These are phyloP conservation scores for Pyxicephalus adspersus DNA, from an alignment of 2,113 vertebrate genomes.

Conservation along the genomic window DNA sequence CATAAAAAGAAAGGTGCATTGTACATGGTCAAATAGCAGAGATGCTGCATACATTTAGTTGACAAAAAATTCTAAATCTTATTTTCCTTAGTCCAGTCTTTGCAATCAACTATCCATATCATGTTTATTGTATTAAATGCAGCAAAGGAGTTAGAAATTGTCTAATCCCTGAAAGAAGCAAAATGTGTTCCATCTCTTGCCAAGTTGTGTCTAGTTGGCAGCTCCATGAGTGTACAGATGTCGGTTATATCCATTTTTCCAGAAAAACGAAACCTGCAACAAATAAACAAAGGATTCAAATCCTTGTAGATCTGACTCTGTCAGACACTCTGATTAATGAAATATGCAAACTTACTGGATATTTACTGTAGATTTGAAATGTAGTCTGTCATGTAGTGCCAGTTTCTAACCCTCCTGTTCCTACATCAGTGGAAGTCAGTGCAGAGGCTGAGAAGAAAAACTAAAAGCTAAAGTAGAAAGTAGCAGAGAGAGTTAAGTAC, in stretches of 20 bases:
- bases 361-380: not conserved
- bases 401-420: not conserved
- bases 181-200: slow-evolving; percentile 23
- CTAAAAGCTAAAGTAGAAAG: no score
- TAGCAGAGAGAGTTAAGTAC: no score
- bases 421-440: no score
- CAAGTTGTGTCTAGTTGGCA: slow-evolving; percentile 22
- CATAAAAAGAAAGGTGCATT: no score
- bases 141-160: not conserved
- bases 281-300: slow-evolving; percentile 48
- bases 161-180: not conserved
- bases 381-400: not conserved
- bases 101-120: not conserved
- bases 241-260: slow-evolving; percentile 54
- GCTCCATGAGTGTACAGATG: slow-evolving; percentile 18
- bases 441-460: no score
- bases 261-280: slow-evolving; percentile 40
- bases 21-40: no score
- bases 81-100: slow-evolving; percentile 2
- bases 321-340: not conserved
- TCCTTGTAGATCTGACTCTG: slow-evolving; percentile 1
- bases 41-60: no score
- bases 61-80: not conserved
- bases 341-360: not conserved
- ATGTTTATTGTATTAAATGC: not conserved